These are phyloP conservation scores for Gadopsis bispinosus DNA, from an alignment of 2,797 vertebrate species.

Conservation along the genomic window DNA sequence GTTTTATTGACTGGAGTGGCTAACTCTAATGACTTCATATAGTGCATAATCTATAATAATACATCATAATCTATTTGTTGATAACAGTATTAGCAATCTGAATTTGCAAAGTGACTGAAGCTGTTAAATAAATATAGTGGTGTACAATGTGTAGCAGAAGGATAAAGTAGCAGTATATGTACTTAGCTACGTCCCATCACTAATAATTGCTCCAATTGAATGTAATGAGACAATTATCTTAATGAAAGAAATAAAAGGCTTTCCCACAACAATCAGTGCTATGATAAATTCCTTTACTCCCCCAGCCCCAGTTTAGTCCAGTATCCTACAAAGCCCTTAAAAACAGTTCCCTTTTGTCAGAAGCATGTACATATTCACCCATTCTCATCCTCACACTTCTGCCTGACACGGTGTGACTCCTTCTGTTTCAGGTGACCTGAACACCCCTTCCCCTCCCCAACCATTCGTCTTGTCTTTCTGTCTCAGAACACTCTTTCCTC, in stretches of 20 bases:
- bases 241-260: background rate
- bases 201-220: background rate
- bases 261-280: background rate
- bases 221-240: background rate
- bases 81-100: too few species aligned
- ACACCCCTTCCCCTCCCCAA: background rate
- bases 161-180: background rate
- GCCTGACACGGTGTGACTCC: conserved; percentile 29
- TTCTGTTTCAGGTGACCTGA: conserved; percentile 38
- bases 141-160: background rate
- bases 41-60: too few species aligned
- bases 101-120: too few species aligned
- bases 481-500: conserved; percentile 35
- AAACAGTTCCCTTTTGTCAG: conserved; percentile 2
- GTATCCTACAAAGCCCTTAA: background rate
- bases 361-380: conserved; percentile 18
- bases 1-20: background rate
- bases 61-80: too few species aligned
- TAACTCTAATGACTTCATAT: too few species aligned
- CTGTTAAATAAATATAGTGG: too few species aligned
- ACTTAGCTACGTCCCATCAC: background rate
- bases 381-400: conserved; percentile 37
- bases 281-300: background rate
- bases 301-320: too few species aligned
- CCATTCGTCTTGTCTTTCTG: conserved; percentile 34